Conservation (phyloP, 2,113 vertebrate genomes). For the Sceloporus tristichus region DNA sequence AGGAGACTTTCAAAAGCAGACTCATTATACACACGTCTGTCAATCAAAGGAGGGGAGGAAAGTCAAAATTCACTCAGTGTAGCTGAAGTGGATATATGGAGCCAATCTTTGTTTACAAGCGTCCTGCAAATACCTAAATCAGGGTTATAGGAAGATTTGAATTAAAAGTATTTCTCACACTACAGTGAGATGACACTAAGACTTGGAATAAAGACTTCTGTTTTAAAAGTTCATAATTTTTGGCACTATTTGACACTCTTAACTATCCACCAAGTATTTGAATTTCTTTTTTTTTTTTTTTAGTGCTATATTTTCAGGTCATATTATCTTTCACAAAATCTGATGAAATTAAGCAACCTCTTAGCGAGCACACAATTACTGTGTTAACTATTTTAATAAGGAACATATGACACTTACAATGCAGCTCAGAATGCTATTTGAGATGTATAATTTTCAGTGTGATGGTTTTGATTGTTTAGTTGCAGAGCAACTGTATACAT, state of each 20-base stretch:
- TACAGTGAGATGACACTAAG: slow-evolving; percentile 43
- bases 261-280: slow-evolving; percentile 54
- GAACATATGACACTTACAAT: slow-evolving; percentile 63
- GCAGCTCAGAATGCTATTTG: slow-evolving; percentile 71
- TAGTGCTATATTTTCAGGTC: slow-evolving; percentile 27
- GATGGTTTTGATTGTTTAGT: slow-evolving; percentile 82
- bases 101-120: too few species aligned
- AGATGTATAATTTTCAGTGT: slow-evolving; percentile 82
- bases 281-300: not conserved
- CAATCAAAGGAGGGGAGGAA: not conserved
- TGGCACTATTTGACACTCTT: slow-evolving; percentile 64
- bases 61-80: not conserved
- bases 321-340: slow-evolving; percentile 60
- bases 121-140: not conserved
- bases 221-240: slow-evolving; percentile 37
- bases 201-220: slow-evolving; percentile 8
- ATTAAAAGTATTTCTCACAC: slow-evolving; percentile 41
- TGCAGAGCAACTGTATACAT: slow-evolving; percentile 94
- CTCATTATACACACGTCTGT: not conserved
- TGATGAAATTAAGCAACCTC: slow-evolving; percentile 29
- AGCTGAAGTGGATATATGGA: not conserved
- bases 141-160: slow-evolving; percentile 45
- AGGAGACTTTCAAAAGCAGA: not conserved
- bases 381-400: slow-evolving; percentile 66
- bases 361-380: slow-evolving; percentile 64